phyloP scores from a whole-genome alignment of 2,797 vertebrate genomes.

The Phrynocephalus forsythii region DNA sequence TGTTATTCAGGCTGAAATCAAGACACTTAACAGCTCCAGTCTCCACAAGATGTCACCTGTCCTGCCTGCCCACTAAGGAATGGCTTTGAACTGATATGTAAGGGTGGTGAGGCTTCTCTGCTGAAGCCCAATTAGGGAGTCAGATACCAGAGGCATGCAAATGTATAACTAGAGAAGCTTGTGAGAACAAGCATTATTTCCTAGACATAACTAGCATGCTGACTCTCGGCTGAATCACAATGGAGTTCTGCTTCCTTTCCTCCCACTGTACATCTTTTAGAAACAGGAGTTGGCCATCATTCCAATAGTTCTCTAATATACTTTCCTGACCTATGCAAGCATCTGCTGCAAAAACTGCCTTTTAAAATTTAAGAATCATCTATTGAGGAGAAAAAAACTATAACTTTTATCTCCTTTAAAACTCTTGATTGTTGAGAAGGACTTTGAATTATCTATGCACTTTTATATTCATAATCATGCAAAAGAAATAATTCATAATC shows the following conservation, averaged over 20 bases:
- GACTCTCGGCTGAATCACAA: background rate
- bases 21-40: background rate
- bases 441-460: background rate
- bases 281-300: slow-evolving; percentile 18
- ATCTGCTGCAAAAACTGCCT: background rate
- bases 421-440: background rate
- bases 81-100: background rate
- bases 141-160: background rate
- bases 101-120: background rate
- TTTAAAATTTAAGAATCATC: background rate
- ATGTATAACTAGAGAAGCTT: background rate
- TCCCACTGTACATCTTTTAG: rapidly evolving
- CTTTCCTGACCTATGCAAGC: background rate
- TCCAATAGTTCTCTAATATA: rapidly evolving
- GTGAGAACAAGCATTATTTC: background rate
- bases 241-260: background rate
- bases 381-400: background rate
- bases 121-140: background rate
- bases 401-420: background rate
- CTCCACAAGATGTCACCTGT: background rate
- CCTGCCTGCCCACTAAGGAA: background rate
- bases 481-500: background rate
- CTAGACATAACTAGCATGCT: background rate
- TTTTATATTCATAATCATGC: background rate
- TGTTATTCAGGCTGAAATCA: background rate